Base-by-base conservation (phyloP, 1,140 invertebrate genomes). In the Drosophila rhopaloa region DNA sequence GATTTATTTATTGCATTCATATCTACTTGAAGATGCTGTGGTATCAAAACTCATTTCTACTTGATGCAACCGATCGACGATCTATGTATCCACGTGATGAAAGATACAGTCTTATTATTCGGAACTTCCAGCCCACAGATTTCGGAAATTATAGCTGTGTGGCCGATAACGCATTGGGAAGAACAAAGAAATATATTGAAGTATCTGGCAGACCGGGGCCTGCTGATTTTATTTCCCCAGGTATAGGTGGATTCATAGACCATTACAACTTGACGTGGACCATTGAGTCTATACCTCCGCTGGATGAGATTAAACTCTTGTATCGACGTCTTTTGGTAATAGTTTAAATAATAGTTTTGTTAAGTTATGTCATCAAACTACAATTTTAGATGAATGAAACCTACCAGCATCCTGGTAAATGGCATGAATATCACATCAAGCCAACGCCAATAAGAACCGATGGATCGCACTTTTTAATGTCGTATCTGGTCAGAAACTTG, bases 101-200 rank as follows among this genome's bases (percentile, higher is more conserved):
- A 77, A 93, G 93, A 71, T 93, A 94, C 66, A 94, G 93, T 2
- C 89, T 95, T 2, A 94, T 93, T 53, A 93, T 95, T 11, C 91
- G 93, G 19, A 93, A 94, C 71, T 93, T 94, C 8, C 93, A 94
- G 57, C 90, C 91, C n/a, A 91, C 93, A 4, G 94, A 95, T 85
- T 95, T 95, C 88, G 94, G 94, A 14, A 94, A 94, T 71, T 94
- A 94, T 67, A 93, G 93, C 62, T 93, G 93, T 71, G 93, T 93
- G 8, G 93, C 93, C 27, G 93, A 93, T 40, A 93, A 93, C 81
- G 91, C 92, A 8, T 66, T 93, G 24, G 93, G 93, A 13, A 85
- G 92, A 50, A 92, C 93, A 19, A 93, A 93, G 78, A 93, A 93
- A 74, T 93, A 93, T 58, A 93, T 93, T 73, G 93, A 93, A 79